Conservation (phyloP, 2,113 vertebrate species). For the Probosciger aterrimus region DNA sequence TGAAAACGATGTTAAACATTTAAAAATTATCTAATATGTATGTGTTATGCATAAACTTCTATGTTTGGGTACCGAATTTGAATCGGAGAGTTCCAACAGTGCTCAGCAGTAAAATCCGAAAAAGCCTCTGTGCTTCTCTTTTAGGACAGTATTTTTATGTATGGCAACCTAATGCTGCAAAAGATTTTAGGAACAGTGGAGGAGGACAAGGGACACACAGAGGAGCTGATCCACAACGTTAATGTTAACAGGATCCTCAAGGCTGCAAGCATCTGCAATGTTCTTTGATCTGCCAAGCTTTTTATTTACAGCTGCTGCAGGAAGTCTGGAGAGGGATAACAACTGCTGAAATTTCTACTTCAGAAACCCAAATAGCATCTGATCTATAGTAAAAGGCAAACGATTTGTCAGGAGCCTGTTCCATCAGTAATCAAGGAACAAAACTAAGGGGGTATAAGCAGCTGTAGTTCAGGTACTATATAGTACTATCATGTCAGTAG, state of each 20-base stretch:
- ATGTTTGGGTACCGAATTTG: background rate
- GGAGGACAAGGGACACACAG: background rate
- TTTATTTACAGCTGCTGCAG: background rate
- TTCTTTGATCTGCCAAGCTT: background rate
- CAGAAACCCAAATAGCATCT: background rate
- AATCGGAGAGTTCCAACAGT: background rate
- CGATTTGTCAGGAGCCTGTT: background rate
- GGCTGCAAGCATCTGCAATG: background rate
- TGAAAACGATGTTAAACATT: background rate
- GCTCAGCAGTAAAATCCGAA: background rate
- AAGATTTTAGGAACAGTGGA: background rate
- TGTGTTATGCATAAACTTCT: background rate
- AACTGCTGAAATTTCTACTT: background rate
- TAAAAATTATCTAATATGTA: background rate
- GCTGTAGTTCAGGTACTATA: background rate
- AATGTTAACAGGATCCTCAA: background rate
- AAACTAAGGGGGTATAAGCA: background rate
- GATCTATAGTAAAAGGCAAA: background rate
- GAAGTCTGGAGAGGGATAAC: background rate
- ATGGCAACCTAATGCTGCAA: background rate
- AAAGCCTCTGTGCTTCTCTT: background rate
- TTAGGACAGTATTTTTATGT: background rate
- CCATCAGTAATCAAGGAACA: rapidly evolving
- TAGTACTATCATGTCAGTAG: background rate
- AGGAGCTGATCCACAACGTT: background rate